Evolutionary conservation across 2,888 invertebrate genomes (phyloP).

Genomic region (Oxycera nigricornis): DNA sequence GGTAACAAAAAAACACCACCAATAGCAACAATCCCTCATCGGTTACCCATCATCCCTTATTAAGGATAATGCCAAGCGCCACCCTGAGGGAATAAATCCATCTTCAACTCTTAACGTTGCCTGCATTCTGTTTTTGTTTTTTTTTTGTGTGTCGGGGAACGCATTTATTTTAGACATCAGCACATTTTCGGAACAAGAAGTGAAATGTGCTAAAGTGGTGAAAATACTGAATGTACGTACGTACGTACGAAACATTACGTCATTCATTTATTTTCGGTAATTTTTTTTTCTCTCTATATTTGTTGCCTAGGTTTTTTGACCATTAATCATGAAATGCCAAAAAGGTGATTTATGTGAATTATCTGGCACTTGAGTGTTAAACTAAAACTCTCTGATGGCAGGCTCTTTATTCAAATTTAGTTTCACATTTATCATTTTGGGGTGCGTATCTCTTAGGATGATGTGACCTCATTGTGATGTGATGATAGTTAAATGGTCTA

Average conservation of each 20-base stretch:
- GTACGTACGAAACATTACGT: not conserved
- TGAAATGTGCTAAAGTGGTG: not conserved
- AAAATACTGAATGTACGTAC: not conserved
- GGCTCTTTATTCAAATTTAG: constrained; percentile 41
- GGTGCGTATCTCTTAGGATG: constrained; percentile 16
- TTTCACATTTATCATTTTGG: constrained; percentile 41
- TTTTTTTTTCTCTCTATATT: not conserved
- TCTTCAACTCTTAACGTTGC: constrained; percentile 14
- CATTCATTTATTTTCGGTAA: not conserved
- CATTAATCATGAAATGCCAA: constrained; percentile 41
- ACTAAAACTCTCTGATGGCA: constrained; percentile 39
- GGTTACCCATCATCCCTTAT: constrained; percentile 3
- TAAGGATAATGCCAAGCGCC: constrained; percentile 6
- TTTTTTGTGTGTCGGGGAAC: not conserved
- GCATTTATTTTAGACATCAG: constrained; percentile 12
- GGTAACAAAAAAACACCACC: not conserved
- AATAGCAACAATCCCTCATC: not conserved
- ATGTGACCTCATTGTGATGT: not conserved
- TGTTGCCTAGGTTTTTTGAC: constrained; percentile 10
- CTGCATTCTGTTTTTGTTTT: not conserved
- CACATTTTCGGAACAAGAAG: not conserved
- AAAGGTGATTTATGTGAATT: constrained; percentile 43
- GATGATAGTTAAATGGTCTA: not conserved
- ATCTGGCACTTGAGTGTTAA: constrained; percentile 39
- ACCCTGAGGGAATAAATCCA: constrained; percentile 30